Conservation (phyloP, 2,113 vertebrate species). For the Xenus cinereus region DNA sequence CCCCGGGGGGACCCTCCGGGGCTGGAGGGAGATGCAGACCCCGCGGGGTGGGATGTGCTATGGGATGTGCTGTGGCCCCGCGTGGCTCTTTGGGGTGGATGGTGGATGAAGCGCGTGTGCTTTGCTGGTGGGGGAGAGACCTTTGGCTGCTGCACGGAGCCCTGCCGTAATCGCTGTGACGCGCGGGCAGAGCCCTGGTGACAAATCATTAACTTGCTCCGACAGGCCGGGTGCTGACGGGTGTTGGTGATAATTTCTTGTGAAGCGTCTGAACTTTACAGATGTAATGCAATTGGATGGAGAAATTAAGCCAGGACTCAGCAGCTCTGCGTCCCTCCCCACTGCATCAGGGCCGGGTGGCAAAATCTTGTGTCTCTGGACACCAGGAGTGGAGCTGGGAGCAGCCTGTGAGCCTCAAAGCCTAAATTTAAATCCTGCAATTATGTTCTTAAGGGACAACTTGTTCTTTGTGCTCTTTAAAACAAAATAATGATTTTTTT, state of each 20-base stretch:
- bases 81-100: not conserved
- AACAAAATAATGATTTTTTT: not conserved
- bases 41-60: rapidly evolving
- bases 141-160: constrained; percentile 34
- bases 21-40: not conserved
- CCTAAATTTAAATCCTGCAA: not conserved
- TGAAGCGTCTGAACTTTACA: constrained; percentile 67
- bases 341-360: not conserved
- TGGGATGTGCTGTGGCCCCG: rapidly evolving
- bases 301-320: constrained; percentile 44
- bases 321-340: not conserved
- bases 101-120: rapidly evolving
- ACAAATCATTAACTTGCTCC: constrained; percentile 69
- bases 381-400: not conserved
- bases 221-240: constrained; percentile 65
- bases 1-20: rapidly evolving
- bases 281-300: constrained; percentile 51
- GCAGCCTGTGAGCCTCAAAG: not conserved
- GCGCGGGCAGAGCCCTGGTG: constrained; percentile 50
- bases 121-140: not conserved
- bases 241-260: constrained; percentile 64
- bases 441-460: constrained; percentile 8
- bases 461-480: constrained; percentile 15
- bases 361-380: not conserved
- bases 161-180: constrained; percentile 46